phyloP scores from a whole-genome alignment of 2,113 vertebrate genomes.

The Cryptoleucopteryx plumbea region DNA sequence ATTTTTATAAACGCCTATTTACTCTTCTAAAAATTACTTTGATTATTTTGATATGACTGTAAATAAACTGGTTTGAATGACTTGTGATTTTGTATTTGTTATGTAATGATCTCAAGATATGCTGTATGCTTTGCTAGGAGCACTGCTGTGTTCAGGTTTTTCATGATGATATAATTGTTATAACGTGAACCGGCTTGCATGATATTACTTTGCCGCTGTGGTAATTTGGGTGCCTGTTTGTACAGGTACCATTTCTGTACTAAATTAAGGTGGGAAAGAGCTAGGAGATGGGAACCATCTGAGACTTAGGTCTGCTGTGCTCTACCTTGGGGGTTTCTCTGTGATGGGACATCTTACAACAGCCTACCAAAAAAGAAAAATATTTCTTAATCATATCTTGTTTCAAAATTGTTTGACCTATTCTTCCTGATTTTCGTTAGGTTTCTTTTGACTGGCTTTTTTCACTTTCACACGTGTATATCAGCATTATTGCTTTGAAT shows the following conservation, averaged over 20 bases:
- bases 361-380: not conserved
- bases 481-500: not conserved
- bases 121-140: not conserved
- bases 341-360: not conserved
- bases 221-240: not conserved
- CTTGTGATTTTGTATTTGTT: not conserved
- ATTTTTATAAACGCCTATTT: not conserved
- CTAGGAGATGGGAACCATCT: not conserved
- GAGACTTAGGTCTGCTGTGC: not conserved
- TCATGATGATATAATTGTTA: accelerated
- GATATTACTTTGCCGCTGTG: not conserved
- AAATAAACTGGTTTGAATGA: no score
- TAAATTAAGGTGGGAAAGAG: not conserved
- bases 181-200: not conserved
- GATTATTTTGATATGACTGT: not conserved
- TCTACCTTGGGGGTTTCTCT: not conserved
- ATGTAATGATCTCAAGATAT: accelerated
- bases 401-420: not conserved
- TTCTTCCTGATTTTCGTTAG: not conserved
- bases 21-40: not conserved
- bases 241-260: not conserved
- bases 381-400: not conserved
- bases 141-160: not conserved
- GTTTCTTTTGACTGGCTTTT: not conserved
- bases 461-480: accelerated